These are phyloP conservation scores for Decapterus maruadsi DNA, from an alignment of 2,797 vertebrate species.

Conservation along the genomic window DNA sequence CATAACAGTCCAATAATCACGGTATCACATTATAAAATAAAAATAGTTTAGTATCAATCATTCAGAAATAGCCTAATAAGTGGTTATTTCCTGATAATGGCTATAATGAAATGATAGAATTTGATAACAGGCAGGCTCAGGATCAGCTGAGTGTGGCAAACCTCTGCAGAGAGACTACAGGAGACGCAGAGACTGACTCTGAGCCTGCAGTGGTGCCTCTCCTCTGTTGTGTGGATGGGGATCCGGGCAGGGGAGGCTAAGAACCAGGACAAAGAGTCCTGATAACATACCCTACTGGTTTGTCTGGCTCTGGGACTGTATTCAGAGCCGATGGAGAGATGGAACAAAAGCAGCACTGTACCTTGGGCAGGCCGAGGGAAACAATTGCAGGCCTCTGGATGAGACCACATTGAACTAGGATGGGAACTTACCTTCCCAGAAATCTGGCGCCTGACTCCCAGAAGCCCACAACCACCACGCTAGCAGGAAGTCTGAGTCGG, in stretches of 20 bases:
- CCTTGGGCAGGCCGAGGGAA: slow-evolving; percentile 86
- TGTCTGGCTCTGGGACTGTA: slow-evolving; percentile 82
- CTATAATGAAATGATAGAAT: neutral
- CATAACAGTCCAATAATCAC: no score
- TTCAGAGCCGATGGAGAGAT: slow-evolving; percentile 84
- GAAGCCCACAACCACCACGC: slow-evolving; percentile 80
- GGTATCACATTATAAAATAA: neutral
- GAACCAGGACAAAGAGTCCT: slow-evolving; percentile 79
- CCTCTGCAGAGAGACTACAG: slow-evolving; percentile 22
- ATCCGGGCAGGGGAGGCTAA: slow-evolving; percentile 64
- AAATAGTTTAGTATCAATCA: neutral
- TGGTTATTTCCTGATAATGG: neutral
- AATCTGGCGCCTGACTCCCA: slow-evolving; percentile 79
- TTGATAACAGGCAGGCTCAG: neutral
- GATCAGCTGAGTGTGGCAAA: slow-evolving; percentile 32
- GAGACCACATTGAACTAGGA: slow-evolving; percentile 90
- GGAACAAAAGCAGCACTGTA: slow-evolving; percentile 95
- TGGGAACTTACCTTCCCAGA: slow-evolving; percentile 82
- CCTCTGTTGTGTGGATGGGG: slow-evolving; percentile 59
- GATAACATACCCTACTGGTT: slow-evolving; percentile 85
- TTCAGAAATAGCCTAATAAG: neutral
- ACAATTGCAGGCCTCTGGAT: slow-evolving; percentile 88
- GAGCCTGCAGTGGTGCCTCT: slow-evolving; percentile 29
- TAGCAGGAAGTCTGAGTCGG: slow-evolving; percentile 7
- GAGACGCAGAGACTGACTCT: slow-evolving; percentile 34